A percentile compares a stretch with the other conserved stretches of the same genome.
These are phyloP conservation scores for Polyommatus icarus DNA, from an alignment of 2,888 invertebrate genomes.

Conservation along the genomic window DNA sequence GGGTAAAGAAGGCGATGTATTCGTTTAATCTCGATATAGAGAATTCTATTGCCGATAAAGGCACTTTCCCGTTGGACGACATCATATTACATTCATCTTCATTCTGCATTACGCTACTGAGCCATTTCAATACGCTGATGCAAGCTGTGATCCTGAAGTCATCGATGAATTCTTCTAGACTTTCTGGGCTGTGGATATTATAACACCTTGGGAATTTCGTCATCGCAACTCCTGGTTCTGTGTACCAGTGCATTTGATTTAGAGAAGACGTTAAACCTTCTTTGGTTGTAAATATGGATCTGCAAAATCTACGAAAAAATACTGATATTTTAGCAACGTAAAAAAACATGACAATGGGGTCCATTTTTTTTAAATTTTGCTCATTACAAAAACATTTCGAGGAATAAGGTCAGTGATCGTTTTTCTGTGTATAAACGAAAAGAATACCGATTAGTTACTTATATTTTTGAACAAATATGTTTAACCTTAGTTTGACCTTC, in stretches of 20 bases:
- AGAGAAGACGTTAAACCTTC: constrained; percentile 90
- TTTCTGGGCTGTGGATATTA: constrained; percentile 89
- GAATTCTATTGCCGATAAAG: constrained; percentile 88
- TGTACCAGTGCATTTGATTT: constrained; percentile 92
- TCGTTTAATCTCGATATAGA: constrained; percentile 89
- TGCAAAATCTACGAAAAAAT: constrained; percentile 85
- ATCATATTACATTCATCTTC: constrained; percentile 80
- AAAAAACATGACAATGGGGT: neutral
- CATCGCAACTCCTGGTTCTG: constrained; percentile 88
- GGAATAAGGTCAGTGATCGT: no score
- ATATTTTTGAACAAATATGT: no score
- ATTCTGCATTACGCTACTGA: constrained; percentile 80
- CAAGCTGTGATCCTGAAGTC: constrained; percentile 95
- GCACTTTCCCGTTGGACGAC: constrained; percentile 83
- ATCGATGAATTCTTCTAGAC: constrained; percentile 90
- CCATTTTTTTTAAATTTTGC: no score
- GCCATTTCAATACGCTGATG: constrained; percentile 89
- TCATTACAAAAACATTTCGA: no score
- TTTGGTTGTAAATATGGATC: constrained; percentile 95
- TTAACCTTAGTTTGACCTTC: no score
- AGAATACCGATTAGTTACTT: no score
- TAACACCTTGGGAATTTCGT: constrained; percentile 94
- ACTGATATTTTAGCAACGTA: neutral
- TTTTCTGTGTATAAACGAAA: no score
- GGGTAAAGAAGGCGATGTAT: constrained; percentile 86